Base-by-base conservation (phyloP, 2,888 invertebrate species). In the Beris chalybata region DNA sequence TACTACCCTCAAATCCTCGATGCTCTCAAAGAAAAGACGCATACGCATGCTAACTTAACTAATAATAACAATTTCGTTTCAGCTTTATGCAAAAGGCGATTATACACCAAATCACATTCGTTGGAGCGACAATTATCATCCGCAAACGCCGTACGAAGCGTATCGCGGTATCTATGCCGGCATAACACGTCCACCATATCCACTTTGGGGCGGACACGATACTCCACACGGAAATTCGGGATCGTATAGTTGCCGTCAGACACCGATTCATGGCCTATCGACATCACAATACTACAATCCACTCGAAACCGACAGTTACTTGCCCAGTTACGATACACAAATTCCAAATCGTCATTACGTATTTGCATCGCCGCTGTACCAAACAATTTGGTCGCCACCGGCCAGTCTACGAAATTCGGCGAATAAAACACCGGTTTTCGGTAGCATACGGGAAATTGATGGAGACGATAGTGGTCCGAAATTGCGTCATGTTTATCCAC, bases 61-160 rank as follows among this genome's bases (percentile, higher is more conserved):
- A 32, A 50, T 30, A n/a, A 12, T 38, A 15, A 47, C 31, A 7
- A 48, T 29, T 52, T 32, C 58, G n/a, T 67, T 66, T 12, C 15
- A 81, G 79, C 76, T 87, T 70, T 87, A 85, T 74, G 82, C 86
- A 70, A 87, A 87, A 74, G 86, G 86, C 0, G 87, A 87, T 74
- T 87, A 86, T 75, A 87, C 87, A 11, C 81, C 81, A 4, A 81
- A 86, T 74, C 86, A 87, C 76, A 84, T 86, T 67, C 79, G 84
- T 52, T 87, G 87, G 87, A 86, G 86, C 71, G 87, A 87, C 74
- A 86, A 86, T 38, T 82, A 86, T 76, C 85, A 83, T 75, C 86
- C 86, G n/a, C 81, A 81, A 65, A 86, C 86, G 11, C 86, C 86
- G 7, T 86, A 85, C 73, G 86, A 86, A 78, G 83, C 84, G 7